These are phyloP conservation scores for Anguilla pacifica DNA, from an alignment of 2,797 vertebrate genomes.

Conservation along the genomic window DNA sequence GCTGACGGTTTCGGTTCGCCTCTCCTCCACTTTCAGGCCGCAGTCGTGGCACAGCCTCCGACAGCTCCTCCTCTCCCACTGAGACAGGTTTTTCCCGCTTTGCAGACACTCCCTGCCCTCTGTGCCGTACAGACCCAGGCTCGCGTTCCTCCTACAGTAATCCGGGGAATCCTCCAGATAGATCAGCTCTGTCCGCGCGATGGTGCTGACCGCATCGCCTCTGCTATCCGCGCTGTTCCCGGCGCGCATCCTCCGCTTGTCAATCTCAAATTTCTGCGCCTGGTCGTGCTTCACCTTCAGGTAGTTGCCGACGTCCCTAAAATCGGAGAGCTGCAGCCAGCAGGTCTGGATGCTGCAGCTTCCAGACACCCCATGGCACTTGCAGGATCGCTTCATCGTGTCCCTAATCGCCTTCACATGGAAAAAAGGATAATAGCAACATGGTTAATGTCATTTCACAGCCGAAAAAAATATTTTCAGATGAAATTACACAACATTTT, in stretches of 20 bases:
- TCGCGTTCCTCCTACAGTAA: constrained; percentile 88
- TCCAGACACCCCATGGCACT: constrained; percentile 95
- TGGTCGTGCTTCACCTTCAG: constrained; percentile 86
- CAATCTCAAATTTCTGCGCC: constrained; percentile 89
- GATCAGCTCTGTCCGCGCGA: constrained; percentile 80
- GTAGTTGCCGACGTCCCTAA: constrained; percentile 88
- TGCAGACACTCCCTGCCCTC: constrained; percentile 92
- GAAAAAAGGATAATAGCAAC: neutral
- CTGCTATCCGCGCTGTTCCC: constrained; percentile 90
- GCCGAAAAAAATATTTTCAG: neutral
- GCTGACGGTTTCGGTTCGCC: constrained; percentile 75
- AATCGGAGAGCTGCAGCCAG: constrained; percentile 93
- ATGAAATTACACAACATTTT: neutral
- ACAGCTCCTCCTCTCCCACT: constrained; percentile 85
- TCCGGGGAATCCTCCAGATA: constrained; percentile 93
- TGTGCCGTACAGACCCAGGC: constrained; percentile 84
- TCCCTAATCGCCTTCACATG: constrained; percentile 82
- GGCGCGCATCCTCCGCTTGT: constrained; percentile 80
- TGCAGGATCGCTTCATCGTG: constrained; percentile 89
- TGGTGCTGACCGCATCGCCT: constrained; percentile 77
- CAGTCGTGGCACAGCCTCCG: constrained; percentile 86
- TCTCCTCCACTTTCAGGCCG: constrained; percentile 85
- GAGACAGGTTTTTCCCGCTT: constrained; percentile 71
- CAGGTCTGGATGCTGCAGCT: constrained; percentile 97
- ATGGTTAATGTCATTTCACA: neutral